These are phyloP conservation scores for Pitangus sulphuratus DNA, from an alignment of 2,797 vertebrate genomes.

Conservation along the genomic window DNA sequence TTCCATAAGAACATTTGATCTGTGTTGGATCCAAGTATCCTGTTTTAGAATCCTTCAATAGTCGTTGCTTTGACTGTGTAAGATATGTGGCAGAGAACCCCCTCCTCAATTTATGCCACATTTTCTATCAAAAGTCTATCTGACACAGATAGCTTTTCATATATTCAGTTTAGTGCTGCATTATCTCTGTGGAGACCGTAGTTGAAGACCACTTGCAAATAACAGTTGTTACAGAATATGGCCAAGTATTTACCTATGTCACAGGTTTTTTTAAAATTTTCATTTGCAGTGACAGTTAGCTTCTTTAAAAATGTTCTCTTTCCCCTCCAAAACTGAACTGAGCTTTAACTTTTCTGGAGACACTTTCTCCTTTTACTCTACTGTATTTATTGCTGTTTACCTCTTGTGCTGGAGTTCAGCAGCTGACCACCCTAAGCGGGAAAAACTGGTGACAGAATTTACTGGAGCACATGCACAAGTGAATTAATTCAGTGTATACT, in stretches of 20 bases:
- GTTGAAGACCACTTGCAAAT: conserved; percentile 42
- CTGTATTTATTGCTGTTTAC: not conserved
- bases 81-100: not conserved
- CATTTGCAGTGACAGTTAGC: not conserved
- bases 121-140: conserved; percentile 37
- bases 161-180: not conserved
- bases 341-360: not conserved
- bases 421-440: fast-evolving
- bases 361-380: not conserved
- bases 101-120: not conserved
- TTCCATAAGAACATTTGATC: not conserved
- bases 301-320: not conserved
- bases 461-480: not conserved
- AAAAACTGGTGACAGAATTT: not conserved
- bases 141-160: not conserved
- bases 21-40: not conserved
- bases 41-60: not conserved
- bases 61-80: not conserved
- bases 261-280: not conserved
- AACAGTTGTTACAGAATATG: not conserved
- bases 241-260: not conserved
- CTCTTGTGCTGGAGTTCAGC: not conserved
- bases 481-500: not conserved
- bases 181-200: not conserved
- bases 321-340: not conserved